Evolutionary conservation across 1,140 invertebrate species (phyloP), one percentile per base, ranked within the genome.

Genomic region (Aphaenogaster rudis): DNA sequence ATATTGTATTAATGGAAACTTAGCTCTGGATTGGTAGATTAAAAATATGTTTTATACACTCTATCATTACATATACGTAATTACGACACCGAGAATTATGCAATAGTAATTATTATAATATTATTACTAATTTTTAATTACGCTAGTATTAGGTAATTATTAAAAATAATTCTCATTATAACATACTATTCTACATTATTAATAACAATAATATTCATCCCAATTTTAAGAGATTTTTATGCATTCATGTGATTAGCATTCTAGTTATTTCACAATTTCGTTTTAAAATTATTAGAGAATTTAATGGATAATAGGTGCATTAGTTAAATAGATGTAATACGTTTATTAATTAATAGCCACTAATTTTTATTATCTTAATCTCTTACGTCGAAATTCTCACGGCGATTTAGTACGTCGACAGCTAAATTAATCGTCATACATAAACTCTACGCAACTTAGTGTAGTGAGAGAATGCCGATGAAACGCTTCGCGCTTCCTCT

Each of bases 401-500:
- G n/a, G 33, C n/a, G 21, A 13, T 69, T 21, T 74, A 45, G 39
- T 36, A 36, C 42, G 57, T 74, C 52, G 52, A 11, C 67, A 52
- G 21, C 39, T 13, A 61, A 74, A 74, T 86, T 57, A 81, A 86
- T 59, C 76, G 45, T 45, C 39, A 13, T 36, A 8, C 52, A 28
- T 59, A 85, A 77, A n/a, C 28, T 28, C 15, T 42, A 78, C 52
- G 71, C 72, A 77, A 77, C n/a, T 48, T 66, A n/a, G 28, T 42
- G 36, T 21, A 77, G 82, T 28, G 39, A 72, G 52, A 48, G 45
- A 82, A 72, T 15, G 52, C 52, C 52, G 52, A 59, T 45, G 33
- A 82, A 50, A 64, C 28, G 59, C 74, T 78, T 67, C 45, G 63
- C 50, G 57, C 54, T 88, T 88, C 80, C 88, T 87, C 48, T 90